Percentiles rank a stretch among this genome's conserved stretches.
These are phyloP conservation scores for Gymnodraco acuticeps DNA, from an alignment of 2,797 vertebrate species.

Conservation along the genomic window DNA sequence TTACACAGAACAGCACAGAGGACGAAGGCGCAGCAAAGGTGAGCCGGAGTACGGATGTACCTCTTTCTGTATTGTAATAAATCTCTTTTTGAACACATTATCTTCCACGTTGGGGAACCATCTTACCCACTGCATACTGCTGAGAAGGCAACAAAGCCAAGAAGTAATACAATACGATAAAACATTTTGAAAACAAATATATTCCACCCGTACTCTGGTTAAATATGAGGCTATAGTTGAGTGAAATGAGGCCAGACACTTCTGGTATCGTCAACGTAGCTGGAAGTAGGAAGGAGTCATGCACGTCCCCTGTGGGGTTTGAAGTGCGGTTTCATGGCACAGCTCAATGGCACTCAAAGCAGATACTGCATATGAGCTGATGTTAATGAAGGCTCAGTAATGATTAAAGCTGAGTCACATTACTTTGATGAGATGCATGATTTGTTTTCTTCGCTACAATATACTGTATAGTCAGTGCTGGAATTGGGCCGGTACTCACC, in stretches of 20 bases:
- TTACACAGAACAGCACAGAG: conserved; percentile 94
- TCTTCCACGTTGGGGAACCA: conserved; percentile 4
- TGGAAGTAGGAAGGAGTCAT: conserved; percentile 60
- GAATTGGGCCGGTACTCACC: too few species aligned
- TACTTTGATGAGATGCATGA: conserved; percentile 58
- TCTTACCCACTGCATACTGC: conserved; percentile 26
- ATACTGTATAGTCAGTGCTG: too few species aligned
- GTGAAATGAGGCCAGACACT: conserved; percentile 65
- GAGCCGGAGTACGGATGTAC: conserved; percentile 25
- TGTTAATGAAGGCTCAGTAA: conserved; percentile 64
- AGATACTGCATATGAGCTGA: conserved; percentile 73
- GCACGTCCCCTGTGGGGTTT: conserved; percentile 53
- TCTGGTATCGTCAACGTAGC: conserved; percentile 61
- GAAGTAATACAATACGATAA: conserved; percentile 7
- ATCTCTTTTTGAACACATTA: conserved; percentile 39
- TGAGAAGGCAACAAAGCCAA: conserved; percentile 32
- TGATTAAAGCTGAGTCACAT: conserved; percentile 62
- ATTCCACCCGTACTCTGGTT: conserved; percentile 20
- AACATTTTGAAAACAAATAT: conserved; percentile 39
- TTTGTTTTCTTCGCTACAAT: conserved; percentile 21
- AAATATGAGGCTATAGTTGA: conserved; percentile 39
- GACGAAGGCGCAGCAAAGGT: conserved; percentile 94
- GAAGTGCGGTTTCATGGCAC: conserved; percentile 55
- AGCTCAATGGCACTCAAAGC: conserved; percentile 64
- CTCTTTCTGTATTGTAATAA: conserved; percentile 19